A percentile compares a stretch with the other conserved stretches of the same genome.
Conservation (phyloP, 2,888 invertebrate species). For the Cistogaster globosa region DNA sequence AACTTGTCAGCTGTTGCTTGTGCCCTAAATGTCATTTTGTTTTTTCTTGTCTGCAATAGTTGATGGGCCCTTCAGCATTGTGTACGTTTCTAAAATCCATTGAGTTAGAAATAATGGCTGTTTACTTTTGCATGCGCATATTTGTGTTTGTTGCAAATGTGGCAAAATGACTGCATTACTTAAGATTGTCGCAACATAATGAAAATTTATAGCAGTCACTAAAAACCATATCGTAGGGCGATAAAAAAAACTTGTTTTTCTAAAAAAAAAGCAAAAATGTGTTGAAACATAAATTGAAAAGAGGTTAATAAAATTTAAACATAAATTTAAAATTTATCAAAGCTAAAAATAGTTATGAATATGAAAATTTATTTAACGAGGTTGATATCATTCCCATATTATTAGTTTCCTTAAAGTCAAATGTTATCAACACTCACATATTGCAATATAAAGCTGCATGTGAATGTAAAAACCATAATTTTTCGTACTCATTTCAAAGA, state of each 20-base stretch:
- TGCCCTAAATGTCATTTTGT: too few species aligned
- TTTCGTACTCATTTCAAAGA: background rate
- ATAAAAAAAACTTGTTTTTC: conserved; percentile 47
- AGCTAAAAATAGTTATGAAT: conserved; percentile 19
- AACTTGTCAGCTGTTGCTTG: too few species aligned
- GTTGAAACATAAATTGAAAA: background rate
- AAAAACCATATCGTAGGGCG: conserved; percentile 57
- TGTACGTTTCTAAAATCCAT: too few species aligned
- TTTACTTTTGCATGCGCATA: conserved; percentile 9
- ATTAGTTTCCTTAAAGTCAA: conserved; percentile 43
- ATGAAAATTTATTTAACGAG: background rate
- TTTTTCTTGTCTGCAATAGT: background rate
- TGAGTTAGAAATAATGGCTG: conserved; percentile 31
- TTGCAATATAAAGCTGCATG: conserved; percentile 5
- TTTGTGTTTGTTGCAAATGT: conserved; percentile 24
- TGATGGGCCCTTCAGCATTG: background rate
- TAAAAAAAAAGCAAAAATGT: background rate
- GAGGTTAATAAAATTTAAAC: conserved; percentile 5
- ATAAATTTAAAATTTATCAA: conserved; percentile 40
- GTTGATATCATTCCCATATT: conserved; percentile 7
- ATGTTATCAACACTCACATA: conserved; percentile 27
- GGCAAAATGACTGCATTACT: conserved; percentile 60
- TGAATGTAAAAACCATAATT: background rate
- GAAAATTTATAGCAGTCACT: conserved; percentile 68
- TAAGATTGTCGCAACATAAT: conserved; percentile 70